Conservation (phyloP, 2,113 vertebrate genomes). For the Xerus inauris region DNA sequence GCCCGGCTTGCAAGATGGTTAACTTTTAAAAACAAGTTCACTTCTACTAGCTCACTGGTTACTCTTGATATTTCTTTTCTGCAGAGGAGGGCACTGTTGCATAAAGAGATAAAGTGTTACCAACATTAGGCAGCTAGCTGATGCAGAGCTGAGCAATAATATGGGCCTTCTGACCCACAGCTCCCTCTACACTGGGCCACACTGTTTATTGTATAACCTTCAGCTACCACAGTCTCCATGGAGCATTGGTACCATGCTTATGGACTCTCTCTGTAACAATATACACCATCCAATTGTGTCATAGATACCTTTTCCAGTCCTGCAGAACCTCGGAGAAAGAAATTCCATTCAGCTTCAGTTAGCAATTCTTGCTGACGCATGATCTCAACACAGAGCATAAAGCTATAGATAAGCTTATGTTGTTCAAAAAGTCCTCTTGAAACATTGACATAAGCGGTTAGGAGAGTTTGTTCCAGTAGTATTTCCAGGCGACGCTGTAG, state of each 20-base stretch:
- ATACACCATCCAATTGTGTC: neutral
- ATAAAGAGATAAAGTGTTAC: neutral
- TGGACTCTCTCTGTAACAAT: neutral
- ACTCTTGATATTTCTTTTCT: neutral
- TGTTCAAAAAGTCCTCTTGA: slow-evolving; percentile 89
- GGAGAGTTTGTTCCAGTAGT: slow-evolving; percentile 86
- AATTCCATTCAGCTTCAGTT: slow-evolving; percentile 87
- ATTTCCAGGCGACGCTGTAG: slow-evolving; percentile 85
- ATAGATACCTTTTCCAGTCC: slow-evolving; percentile 87
- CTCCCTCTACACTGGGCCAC: neutral
- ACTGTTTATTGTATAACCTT: neutral
- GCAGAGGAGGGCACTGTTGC: neutral
- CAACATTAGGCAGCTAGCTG: neutral
- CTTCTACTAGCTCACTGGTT: neutral
- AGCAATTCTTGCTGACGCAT: slow-evolving; percentile 85
- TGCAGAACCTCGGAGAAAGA: slow-evolving; percentile 86
- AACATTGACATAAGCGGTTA: slow-evolving; percentile 84
- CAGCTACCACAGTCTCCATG: neutral
- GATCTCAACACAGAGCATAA: slow-evolving; percentile 89
- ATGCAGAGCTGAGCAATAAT: neutral
- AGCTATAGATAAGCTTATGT: slow-evolving; percentile 91
- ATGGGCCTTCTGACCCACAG: neutral
- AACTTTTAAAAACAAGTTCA: slow-evolving; percentile 30
- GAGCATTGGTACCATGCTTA: neutral
- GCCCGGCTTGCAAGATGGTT: neutral